Evolutionary conservation across 92 coral and sea anemone species (phyloP).

Genomic region (Palythoa heliodiscus): DNA sequence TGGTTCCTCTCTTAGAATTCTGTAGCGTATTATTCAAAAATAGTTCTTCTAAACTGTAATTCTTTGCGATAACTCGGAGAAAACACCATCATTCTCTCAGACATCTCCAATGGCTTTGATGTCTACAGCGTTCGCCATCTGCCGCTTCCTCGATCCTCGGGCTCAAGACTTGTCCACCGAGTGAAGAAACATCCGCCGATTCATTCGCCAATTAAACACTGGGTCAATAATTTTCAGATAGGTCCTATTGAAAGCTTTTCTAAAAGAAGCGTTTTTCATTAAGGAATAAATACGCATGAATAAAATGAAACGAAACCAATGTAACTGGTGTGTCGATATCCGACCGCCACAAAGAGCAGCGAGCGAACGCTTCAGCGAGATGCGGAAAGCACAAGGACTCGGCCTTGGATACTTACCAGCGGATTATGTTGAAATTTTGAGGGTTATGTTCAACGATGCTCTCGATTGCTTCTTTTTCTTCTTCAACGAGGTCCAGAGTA

Average conservation of each 20-base stretch:
- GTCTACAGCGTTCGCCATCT: not conserved
- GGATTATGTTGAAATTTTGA: not conserved
- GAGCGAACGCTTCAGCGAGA: slow-evolving; percentile 28
- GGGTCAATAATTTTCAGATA: not conserved
- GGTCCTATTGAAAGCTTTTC: not conserved
- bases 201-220: not conserved
- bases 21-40: not conserved
- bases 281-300: not conserved
- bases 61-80: not conserved
- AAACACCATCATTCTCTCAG: not conserved
- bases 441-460: not conserved
- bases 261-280: not conserved
- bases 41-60: not conserved
- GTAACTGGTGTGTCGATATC: slow-evolving; percentile 20
- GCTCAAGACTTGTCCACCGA: not conserved
- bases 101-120: not conserved
- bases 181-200: not conserved
- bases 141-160: slow-evolving; percentile 5
- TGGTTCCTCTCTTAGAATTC: not conserved
- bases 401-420: slow-evolving; percentile 23
- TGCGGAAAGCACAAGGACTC: slow-evolving; percentile 11
- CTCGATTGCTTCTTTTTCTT: not conserved
- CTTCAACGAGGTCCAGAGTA: not conserved
- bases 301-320: slow-evolving; percentile 8
- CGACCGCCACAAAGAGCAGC: not conserved